Evolutionary conservation across 2,888 invertebrate species (phyloP).

Genomic region (Drosophila histrio): DNA sequence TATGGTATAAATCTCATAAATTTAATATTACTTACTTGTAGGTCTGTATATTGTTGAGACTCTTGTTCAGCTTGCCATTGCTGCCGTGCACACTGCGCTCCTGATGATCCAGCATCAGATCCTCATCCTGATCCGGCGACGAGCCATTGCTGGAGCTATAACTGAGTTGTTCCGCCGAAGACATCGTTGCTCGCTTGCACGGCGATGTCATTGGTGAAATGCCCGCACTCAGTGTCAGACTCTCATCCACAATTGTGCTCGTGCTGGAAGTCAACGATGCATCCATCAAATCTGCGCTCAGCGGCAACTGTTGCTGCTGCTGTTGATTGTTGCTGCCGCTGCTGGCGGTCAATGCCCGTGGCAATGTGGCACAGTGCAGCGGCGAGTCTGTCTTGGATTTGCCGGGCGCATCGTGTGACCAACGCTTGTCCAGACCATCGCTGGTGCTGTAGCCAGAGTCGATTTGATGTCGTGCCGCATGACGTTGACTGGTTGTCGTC

Average conservation of each 20-base stretch:
- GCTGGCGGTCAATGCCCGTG: slow-evolving; percentile 67
- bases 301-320: slow-evolving; percentile 33
- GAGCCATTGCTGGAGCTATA: slow-evolving; percentile 82
- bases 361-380: slow-evolving; percentile 71
- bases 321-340: slow-evolving; percentile 18
- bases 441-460: slow-evolving; percentile 96
- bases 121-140: slow-evolving; percentile 82
- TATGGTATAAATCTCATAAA: too few relatives aligned
- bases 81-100: slow-evolving; percentile 65
- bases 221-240: slow-evolving; percentile 59
- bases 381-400: slow-evolving; percentile 83
- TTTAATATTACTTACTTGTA: too few relatives aligned
- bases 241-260: slow-evolving; percentile 81
- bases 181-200: slow-evolving; percentile 53
- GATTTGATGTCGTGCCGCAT: slow-evolving; percentile 87
- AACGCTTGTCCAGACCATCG: slow-evolving; percentile 92
- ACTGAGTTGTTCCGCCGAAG: slow-evolving; percentile 48
- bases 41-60: slow-evolving; percentile 83
- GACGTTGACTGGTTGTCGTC: slow-evolving; percentile 64
- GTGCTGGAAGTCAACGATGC: slow-evolving; percentile 80
- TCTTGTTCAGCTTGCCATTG: slow-evolving; percentile 81
- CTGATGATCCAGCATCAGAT: slow-evolving; percentile 77
- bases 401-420: slow-evolving; percentile 89
- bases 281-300: slow-evolving; percentile 79
- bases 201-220: slow-evolving; percentile 67